A percentile compares a stretch with the other conserved stretches of the same genome.
These are phyloP conservation scores for Actinernus sp. DNA, from an alignment of 92 coral and sea anemone species.

Conservation along the genomic window DNA sequence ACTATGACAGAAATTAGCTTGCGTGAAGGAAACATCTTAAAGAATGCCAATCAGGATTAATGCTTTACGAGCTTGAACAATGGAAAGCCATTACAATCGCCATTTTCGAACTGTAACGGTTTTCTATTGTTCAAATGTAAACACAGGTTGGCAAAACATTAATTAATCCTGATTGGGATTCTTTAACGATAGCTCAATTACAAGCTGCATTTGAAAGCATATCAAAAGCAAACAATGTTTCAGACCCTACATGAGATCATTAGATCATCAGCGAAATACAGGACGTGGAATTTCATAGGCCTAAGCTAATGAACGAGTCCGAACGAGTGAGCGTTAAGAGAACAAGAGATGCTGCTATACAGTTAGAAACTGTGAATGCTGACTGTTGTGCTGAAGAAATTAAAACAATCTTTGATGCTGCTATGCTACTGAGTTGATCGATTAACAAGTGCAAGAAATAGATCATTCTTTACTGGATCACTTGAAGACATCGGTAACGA, in stretches of 20 bases:
- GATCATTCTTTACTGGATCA: too few relatives aligned
- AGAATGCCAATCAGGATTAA: too few relatives aligned
- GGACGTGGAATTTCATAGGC: constrained; percentile 62
- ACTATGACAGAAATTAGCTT: constrained; percentile 48
- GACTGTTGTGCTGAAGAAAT: not conserved
- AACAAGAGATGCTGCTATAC: constrained; percentile 42
- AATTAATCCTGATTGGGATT: too few relatives aligned
- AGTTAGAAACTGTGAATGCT: constrained; percentile 16
- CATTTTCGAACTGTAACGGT: too few relatives aligned
- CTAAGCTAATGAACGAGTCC: constrained; percentile 54
- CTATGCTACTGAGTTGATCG: too few relatives aligned
- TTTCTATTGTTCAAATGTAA: too few relatives aligned
- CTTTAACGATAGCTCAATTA: constrained; percentile 17
- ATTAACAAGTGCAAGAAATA: too few relatives aligned
- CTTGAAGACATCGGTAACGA: too few relatives aligned
- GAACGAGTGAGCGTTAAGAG: constrained; percentile 48
- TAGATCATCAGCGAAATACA: constrained; percentile 52
- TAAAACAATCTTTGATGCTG: not conserved
- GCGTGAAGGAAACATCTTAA: constrained; percentile 42
- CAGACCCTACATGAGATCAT: constrained; percentile 14
- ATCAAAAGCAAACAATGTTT: constrained; percentile 40
- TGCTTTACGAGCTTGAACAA: too few relatives aligned
- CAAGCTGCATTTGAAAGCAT: too few relatives aligned
- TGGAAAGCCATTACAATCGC: too few relatives aligned
- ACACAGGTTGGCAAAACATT: too few relatives aligned